Conservation (phyloP, 2,797 vertebrate genomes). For the Gymnoscopelus microlampas region DNA sequence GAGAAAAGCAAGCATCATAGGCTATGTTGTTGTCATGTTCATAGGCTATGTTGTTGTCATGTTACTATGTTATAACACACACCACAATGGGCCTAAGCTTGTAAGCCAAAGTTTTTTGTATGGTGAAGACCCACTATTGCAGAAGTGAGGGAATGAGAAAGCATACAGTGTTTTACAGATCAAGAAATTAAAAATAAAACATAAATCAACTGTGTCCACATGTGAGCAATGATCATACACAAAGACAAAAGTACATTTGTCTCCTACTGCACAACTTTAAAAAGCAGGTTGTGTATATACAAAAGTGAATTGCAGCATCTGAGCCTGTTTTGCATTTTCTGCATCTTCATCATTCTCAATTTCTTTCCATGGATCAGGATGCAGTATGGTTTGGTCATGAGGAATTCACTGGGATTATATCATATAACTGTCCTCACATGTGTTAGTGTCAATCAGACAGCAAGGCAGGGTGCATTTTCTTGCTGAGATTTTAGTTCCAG, state of each 20-base stretch:
- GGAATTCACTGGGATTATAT: conserved; percentile 64
- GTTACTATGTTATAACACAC: conserved; percentile 27
- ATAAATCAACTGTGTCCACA: no score
- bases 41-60: conserved; percentile 49
- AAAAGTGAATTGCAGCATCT: neutral
- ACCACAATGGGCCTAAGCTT: no score
- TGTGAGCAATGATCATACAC: no score
- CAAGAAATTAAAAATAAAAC: no score
- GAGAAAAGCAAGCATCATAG: conserved; percentile 43
- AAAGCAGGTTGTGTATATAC: neutral
- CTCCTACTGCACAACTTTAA: neutral
- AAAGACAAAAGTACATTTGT: no score
- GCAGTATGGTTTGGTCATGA: conserved; percentile 25
- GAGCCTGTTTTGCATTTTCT: neutral
- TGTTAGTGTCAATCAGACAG: conserved; percentile 55
- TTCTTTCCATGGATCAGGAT: conserved; percentile 30
- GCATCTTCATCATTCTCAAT: neutral
- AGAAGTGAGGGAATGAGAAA: no score
- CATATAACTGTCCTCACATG: conserved; percentile 54
- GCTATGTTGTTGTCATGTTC: conserved; percentile 43
- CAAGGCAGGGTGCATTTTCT: conserved; percentile 42
- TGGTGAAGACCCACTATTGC: no score
- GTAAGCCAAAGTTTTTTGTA: no score
- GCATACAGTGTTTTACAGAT: no score
- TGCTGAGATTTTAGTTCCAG: conserved; percentile 42